Conservation (phyloP, 2,888 invertebrate genomes). For the Smittia sp. region DNA sequence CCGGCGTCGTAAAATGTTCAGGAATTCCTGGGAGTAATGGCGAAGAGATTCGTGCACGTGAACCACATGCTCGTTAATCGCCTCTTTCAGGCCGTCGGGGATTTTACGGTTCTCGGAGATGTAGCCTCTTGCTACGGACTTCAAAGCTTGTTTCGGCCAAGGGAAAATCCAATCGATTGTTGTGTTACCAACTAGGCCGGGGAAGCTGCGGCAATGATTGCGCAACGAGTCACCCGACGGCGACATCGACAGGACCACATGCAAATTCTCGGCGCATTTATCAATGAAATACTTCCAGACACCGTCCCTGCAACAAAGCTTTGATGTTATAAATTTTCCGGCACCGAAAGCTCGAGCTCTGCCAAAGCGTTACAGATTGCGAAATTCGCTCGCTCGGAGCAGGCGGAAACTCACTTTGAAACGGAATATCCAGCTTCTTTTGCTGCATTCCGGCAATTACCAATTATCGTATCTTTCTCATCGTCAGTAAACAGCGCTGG, state of each 20-base stretch:
- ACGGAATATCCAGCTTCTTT: slow-evolving; percentile 68
- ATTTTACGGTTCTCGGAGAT: slow-evolving; percentile 50
- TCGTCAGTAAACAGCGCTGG: slow-evolving; percentile 85
- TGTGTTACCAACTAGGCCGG: slow-evolving; percentile 87
- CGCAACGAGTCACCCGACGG: slow-evolving; percentile 79
- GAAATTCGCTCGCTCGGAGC: background rate
- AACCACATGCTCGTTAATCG: slow-evolving; percentile 80
- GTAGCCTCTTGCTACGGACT: slow-evolving; percentile 61
- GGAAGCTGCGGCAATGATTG: slow-evolving; percentile 84
- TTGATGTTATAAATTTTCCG: slow-evolving; percentile 7
- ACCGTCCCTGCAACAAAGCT: slow-evolving; percentile 60
- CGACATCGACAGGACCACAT: slow-evolving; percentile 89
- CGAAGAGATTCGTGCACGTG: slow-evolving; percentile 77
- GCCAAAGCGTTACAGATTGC: background rate
- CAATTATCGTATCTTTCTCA: slow-evolving; percentile 79
- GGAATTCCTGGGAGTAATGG: slow-evolving; percentile 69
- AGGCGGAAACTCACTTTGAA: slow-evolving; percentile 59
- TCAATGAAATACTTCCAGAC: slow-evolving; percentile 83
- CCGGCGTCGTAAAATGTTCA: slow-evolving; percentile 68
- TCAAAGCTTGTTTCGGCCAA: slow-evolving; percentile 86
- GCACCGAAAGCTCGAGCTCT: background rate
- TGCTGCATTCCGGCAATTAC: slow-evolving; percentile 66
- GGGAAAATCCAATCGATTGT: slow-evolving; percentile 93
- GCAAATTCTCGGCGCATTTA: slow-evolving; percentile 77
- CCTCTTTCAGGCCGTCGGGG: slow-evolving; percentile 64